Percentiles rank a stretch among this genome's conserved stretches.
These are phyloP conservation scores for Chrysoperla carnea DNA, from an alignment of 1,140 invertebrate genomes.

Conservation along the genomic window DNA sequence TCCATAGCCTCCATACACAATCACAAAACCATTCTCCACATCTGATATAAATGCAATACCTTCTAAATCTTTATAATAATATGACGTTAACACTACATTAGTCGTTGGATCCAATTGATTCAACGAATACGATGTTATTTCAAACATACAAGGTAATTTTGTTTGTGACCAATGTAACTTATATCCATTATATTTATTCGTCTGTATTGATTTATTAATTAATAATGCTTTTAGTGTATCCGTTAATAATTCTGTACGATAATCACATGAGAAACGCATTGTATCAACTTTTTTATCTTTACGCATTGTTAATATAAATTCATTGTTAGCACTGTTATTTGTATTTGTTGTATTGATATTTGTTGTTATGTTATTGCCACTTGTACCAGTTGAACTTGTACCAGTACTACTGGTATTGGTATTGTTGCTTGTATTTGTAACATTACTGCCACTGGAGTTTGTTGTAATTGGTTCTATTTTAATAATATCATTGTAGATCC, in stretches of 20 bases:
- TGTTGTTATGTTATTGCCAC: slow-evolving; percentile 24
- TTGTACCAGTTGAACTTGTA: slow-evolving; percentile 11
- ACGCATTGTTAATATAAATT: slow-evolving; percentile 75
- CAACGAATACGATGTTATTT: slow-evolving; percentile 75
- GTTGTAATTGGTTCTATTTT: slow-evolving; percentile 40
- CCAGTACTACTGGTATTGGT: slow-evolving; percentile 21
- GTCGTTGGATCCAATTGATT: slow-evolving; percentile 80
- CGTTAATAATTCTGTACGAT: slow-evolving; percentile 79
- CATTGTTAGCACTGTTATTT: slow-evolving; percentile 26
- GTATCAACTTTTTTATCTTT: slow-evolving; percentile 83
- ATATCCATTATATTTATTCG: slow-evolving; percentile 52
- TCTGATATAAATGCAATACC: slow-evolving; percentile 44
- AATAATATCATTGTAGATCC: slow-evolving; percentile 71
- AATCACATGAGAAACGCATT: slow-evolving; percentile 96
- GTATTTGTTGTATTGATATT: slow-evolving; percentile 2
- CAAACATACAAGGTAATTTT: slow-evolving; percentile 67
- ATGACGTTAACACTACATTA: slow-evolving; percentile 62
- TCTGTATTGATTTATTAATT: slow-evolving; percentile 28
- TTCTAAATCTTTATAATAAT: slow-evolving; percentile 88
- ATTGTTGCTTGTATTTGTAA: no score
- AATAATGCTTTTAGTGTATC: slow-evolving; percentile 52
- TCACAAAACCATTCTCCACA: slow-evolving; percentile 58
- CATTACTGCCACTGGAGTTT: no score
- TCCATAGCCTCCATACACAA: slow-evolving; percentile 74
- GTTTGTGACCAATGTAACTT: slow-evolving; percentile 94